Percentiles rank a stretch among this genome's conserved stretches.
Conservation (phyloP, 2,888 invertebrate species). For the Liopterus haemorrhoidalis region DNA sequence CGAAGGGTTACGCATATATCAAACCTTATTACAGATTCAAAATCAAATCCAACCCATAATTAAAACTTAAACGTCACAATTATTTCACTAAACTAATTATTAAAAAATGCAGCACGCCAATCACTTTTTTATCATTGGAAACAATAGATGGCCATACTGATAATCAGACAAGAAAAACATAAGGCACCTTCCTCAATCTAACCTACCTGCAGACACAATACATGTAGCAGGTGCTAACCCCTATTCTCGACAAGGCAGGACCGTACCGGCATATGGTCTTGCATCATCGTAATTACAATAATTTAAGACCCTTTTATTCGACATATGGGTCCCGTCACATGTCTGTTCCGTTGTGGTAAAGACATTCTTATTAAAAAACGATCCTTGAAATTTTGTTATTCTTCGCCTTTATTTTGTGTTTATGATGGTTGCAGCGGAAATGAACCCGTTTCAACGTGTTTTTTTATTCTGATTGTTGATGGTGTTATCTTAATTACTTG, state of each 20-base stretch:
- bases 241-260: too few relatives aligned
- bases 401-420: slow-evolving; percentile 1
- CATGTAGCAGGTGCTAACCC: slow-evolving; percentile 30
- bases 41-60: too few relatives aligned
- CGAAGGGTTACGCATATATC: too few relatives aligned
- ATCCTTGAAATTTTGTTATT: slow-evolving; percentile 12
- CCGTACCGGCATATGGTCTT: slow-evolving; percentile 39
- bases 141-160: too few relatives aligned
- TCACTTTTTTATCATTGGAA: too few relatives aligned
- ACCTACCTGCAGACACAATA: too few relatives aligned
- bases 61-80: too few relatives aligned
- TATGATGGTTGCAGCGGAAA: slow-evolving; percentile 2
- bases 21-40: too few relatives aligned
- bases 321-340: slow-evolving; percentile 3
- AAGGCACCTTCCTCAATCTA: slow-evolving; percentile 31
- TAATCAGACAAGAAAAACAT: too few relatives aligned
- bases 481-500: slow-evolving; percentile 8
- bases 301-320: slow-evolving; percentile 30
- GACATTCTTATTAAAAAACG: slow-evolving; percentile 2
- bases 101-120: too few relatives aligned
- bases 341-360: neutral
- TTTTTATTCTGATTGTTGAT: neutral
- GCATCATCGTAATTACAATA: slow-evolving; percentile 46
- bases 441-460: slow-evolving; percentile 2
- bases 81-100: too few relatives aligned